Evolutionary conservation across 2,797 vertebrate genomes (phyloP).

Genomic region (Phylloscopus collybita): DNA sequence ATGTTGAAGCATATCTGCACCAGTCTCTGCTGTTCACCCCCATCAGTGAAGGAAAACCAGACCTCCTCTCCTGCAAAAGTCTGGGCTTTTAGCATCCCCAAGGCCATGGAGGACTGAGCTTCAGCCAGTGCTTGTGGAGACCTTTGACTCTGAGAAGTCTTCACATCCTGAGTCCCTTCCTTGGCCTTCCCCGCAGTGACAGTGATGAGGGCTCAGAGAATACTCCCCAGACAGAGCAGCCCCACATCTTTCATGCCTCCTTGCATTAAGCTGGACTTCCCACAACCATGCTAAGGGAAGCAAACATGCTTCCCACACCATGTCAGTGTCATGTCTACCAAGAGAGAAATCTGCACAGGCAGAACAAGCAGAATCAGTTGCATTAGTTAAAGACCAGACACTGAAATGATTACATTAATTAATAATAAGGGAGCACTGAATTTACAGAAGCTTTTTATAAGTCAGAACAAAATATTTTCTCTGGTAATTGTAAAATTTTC

Average conservation of each 20-base stretch:
- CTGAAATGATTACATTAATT: background rate
- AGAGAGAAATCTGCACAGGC: background rate
- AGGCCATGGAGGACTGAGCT: background rate
- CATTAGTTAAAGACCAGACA: background rate
- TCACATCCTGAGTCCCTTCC: background rate
- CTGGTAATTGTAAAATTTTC: background rate
- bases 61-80: background rate
- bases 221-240: background rate
- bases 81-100: background rate
- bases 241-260: background rate
- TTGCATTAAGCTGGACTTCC: background rate
- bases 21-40: background rate
- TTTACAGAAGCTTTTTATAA: background rate
- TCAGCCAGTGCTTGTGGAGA: background rate
- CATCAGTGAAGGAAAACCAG: background rate
- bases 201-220: fast-evolving
- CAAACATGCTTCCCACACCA: background rate
- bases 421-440: background rate
- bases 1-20: background rate
- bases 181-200: background rate
- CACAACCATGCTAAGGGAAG: background rate
- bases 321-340: background rate
- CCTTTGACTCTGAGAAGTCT: background rate
- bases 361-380: background rate
- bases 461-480: background rate